Conservation (phyloP, 2,113 vertebrate species). For the Gavia stellata region DNA sequence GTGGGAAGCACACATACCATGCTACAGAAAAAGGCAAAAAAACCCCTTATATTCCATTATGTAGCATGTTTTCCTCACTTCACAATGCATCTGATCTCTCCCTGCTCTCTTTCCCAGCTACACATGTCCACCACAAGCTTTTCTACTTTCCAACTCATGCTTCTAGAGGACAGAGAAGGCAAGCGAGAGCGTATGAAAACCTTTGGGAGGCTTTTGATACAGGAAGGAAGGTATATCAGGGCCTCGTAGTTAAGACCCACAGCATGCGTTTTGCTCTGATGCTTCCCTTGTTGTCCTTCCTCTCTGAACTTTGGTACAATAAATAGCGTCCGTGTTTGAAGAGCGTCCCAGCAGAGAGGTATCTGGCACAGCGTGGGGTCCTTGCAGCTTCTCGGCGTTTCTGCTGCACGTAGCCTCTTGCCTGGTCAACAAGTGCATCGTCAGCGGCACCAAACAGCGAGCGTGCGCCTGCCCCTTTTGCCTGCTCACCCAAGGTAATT, state of each 20-base stretch:
- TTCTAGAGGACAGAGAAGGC: neutral
- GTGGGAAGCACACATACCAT: neutral
- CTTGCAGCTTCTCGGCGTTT: neutral
- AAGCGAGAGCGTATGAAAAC: neutral
- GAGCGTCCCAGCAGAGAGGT: neutral
- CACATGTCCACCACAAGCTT: neutral
- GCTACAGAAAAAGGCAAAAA: neutral
- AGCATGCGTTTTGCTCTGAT: neutral
- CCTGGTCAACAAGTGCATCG: neutral
- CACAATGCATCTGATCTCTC: neutral
- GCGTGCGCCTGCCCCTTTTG: rapidly evolving
- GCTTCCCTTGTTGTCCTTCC: neutral
- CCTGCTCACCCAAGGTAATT: neutral
- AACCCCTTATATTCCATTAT: neutral
- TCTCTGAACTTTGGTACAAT: neutral
- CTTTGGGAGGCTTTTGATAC: neutral
- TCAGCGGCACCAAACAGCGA: neutral
- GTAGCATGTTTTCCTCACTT: neutral
- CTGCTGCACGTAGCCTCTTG: neutral
- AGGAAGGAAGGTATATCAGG: neutral
- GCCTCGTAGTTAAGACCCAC: neutral
- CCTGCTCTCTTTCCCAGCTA: neutral
- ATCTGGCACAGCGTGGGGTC: neutral
- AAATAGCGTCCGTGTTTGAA: neutral
- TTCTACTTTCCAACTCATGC: neutral